A percentile compares a stretch with the other conserved stretches of the same genome.
These are phyloP conservation scores for Triplophysa bombifrons DNA, from an alignment of 2,797 vertebrate genomes.

Conservation along the genomic window DNA sequence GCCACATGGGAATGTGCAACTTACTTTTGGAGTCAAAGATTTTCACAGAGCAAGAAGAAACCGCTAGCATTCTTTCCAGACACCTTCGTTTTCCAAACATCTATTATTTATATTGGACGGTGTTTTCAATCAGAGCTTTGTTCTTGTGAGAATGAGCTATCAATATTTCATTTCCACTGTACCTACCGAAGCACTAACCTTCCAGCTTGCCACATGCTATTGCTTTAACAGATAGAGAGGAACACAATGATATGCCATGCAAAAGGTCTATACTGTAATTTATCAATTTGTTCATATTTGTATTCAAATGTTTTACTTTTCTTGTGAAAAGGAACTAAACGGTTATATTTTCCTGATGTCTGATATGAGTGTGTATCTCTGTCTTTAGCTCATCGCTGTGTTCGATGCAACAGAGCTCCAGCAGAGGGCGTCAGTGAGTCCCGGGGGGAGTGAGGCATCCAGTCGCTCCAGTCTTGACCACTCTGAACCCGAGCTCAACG, in stretches of 20 bases:
- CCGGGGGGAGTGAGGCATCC: slow-evolving; percentile 63
- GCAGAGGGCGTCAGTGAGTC: slow-evolving; percentile 67
- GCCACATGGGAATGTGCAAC: background rate
- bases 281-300: background rate
- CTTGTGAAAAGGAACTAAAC: background rate
- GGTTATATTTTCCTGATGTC: background rate
- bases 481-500: slow-evolving; percentile 79
- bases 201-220: background rate
- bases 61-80: background rate
- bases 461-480: slow-evolving; percentile 77
- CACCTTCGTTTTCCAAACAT: background rate
- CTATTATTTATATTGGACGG: slow-evolving; percentile 22
- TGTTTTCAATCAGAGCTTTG: slow-evolving; percentile 31
- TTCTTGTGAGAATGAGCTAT: slow-evolving; percentile 22
- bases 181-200: background rate
- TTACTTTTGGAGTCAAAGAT: background rate
- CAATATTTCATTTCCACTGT: slow-evolving; percentile 29
- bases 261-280: background rate
- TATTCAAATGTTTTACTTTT: background rate
- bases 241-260: background rate
- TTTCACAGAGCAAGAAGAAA: background rate
- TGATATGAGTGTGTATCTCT: slow-evolving; percentile 20
- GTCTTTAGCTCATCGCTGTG: slow-evolving; percentile 86
- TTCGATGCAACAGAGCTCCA: slow-evolving; percentile 81
- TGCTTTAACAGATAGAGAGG: background rate